Evolutionary conservation across 1,140 invertebrate genomes (phyloP), one percentile per base, ranked within the genome.

Genomic region (Thereuonema tuberculata): DNA sequence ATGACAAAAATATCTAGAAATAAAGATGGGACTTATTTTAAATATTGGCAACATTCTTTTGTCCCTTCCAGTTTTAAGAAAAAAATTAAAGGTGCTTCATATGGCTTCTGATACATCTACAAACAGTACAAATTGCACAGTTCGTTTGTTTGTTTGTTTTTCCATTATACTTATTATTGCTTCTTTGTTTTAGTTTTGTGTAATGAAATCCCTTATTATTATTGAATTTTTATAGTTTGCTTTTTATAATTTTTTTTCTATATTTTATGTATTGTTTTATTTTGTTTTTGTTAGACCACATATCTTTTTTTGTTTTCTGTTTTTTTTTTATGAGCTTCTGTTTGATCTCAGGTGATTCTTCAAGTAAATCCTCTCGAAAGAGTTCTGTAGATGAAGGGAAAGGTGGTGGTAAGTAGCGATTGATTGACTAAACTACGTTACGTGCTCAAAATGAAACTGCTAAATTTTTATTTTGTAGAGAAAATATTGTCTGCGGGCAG

Each of bases 351-450:
- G 61, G 63, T 43, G 63, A 63, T 47, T 58, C 59, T 48, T 43
- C 31, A 21, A 27, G 46, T 28, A 54, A 27, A 31, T 54, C 52
- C 48, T 66, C 63, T 26, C 48, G 58, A 31, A 59, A 58, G 24
- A 65, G 64, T 15, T 65, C 63, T 14, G 56, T 59, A 14, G 61
- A 60, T 31, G 67, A 67, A 31, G 61, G 64, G 37, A 55, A 55
- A 55, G 53, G 53, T 55, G 53, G 27, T 9, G 48, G 17, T 9
- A 37, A 37, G n/a, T n/a, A 43, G 37, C 37, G 37, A 12, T 43
- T 43, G 37, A 43, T 43, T 43, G 9, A 12, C 37, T 12, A 12
- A n/a, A 12, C n/a, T 43, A 12, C 9, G 9, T 43, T 12, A n/a
- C 9, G 9, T 43, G 37, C 37, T 43, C 37, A 43, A 9, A 43